Percentiles rank a stretch among this genome's conserved stretches.
phyloP scores from a whole-genome alignment of 1,140 invertebrate species.

The Andricus grossulariae region DNA sequence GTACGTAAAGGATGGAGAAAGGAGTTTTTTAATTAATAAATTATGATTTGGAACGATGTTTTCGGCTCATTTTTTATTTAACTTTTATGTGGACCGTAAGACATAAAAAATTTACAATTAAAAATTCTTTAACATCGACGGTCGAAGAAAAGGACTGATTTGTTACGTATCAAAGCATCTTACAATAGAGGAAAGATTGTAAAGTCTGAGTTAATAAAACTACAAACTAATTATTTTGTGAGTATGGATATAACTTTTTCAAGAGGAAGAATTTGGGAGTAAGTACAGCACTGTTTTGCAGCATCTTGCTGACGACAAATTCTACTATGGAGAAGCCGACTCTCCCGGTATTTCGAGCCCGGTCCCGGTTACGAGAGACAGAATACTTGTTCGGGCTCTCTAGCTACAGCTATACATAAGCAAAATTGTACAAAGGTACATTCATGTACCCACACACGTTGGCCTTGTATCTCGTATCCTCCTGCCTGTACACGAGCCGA shows the following conservation, averaged over 20 bases:
- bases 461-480: conserved; percentile 20
- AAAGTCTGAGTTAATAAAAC: too few species aligned
- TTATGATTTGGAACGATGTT: too few species aligned
- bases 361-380: conserved; percentile 15
- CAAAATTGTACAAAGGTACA: conserved; percentile 8
- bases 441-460: conserved; percentile 17
- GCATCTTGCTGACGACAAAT: conserved; percentile 6
- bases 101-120: too few species aligned
- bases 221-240: too few species aligned
- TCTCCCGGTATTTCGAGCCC: conserved; percentile 12
- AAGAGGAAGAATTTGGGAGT: not conserved
- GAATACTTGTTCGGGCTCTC: conserved; percentile 15
- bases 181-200: too few species aligned
- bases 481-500: conserved; percentile 14
- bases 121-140: too few species aligned
- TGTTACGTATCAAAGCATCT: too few species aligned
- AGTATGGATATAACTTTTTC: not conserved
- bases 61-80: too few species aligned
- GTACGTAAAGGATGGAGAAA: too few species aligned
- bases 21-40: too few species aligned
- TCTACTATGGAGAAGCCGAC: not conserved
- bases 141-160: too few species aligned
- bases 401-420: conserved; percentile 22
- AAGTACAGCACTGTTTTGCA: conserved; percentile 16
- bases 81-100: too few species aligned